Base-by-base conservation (phyloP, 2,888 invertebrate species). In the Pseudoips prasinana region DNA sequence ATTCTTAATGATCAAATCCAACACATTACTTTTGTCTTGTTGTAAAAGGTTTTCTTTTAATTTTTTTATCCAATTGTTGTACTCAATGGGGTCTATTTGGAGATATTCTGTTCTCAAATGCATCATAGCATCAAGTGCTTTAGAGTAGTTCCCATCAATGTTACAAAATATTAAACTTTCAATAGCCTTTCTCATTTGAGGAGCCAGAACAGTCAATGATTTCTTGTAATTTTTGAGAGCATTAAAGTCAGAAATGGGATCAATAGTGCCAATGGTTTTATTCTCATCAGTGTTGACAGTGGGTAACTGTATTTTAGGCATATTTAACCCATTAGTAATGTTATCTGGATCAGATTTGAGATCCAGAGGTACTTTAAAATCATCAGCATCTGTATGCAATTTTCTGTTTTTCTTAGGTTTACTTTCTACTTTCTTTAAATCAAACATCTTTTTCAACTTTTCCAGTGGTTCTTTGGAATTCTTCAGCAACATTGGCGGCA, bases 241-340 rank as follows among this genome's bases (percentile, higher is more conserved):
- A 42, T 71, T 71, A 51, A 91, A 94, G 64, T 94, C 93, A 32
- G 86, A 84, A 2, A 90, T 82, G 0, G 94, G 94, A 17, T 89
- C 89, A 1, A 90, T 64, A 4, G 92, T 90, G 0, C 93, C 91
- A 31, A 94, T 90, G 31, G 57, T 70, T 17, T 50, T 66, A n/a
- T 71, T 54, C 31, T 59, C 51, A 32, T 51, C 51, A 28, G 38
- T 24, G 48, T 68, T 69, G 8, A 60, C 58, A 29, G 39, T 33
- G 27, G 74, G 68, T 22, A 83, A 42, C 19, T 73, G 46, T 25
- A 85, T 58, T 55, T 73, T 76, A 7, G 76, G 76, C 38, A 76
- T 56, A 25, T 67, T 60, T 29, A 46, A 31, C 14, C 33, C 26
- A n/a, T 29, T 30, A 23, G 33, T 22, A 27, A 3, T n/a, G n/a